phyloP scores from a whole-genome alignment of 2,797 vertebrate species.

The Harpagifer antarcticus region DNA sequence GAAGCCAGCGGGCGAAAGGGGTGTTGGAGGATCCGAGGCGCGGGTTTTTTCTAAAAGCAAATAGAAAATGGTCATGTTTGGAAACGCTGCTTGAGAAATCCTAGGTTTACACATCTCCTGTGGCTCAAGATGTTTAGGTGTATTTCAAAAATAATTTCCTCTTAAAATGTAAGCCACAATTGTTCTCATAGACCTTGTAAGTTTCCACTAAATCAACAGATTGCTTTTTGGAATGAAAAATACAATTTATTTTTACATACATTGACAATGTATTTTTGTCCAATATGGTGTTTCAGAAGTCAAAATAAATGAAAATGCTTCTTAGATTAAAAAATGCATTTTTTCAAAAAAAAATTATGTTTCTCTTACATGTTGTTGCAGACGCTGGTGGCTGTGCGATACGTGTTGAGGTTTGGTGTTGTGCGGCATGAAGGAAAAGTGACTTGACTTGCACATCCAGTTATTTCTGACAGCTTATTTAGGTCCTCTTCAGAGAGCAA shows the following conservation, averaged over 20 bases:
- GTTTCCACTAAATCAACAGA: neutral
- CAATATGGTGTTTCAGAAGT: neutral
- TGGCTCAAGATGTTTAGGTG: constrained; percentile 2
- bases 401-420: constrained; percentile 72
- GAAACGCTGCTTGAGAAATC: constrained; percentile 57
- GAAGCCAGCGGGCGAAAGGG: constrained; percentile 86
- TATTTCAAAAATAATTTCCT: constrained; percentile 43
- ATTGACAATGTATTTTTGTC: neutral
- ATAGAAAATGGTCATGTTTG: constrained; percentile 12
- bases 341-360: neutral
- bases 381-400: constrained; percentile 85
- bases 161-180: neutral
- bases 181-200: neutral
- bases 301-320: neutral
- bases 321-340: neutral
- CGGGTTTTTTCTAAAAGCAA: constrained; percentile 78
- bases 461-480: constrained; percentile 75
- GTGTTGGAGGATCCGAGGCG: constrained; percentile 87
- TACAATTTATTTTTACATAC: no score
- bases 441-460: constrained; percentile 84
- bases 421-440: constrained; percentile 60
- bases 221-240: neutral
- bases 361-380: constrained; percentile 91
- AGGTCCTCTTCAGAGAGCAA: constrained; percentile 84
- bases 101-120: constrained; percentile 39